Evolutionary conservation across 2,113 vertebrate species (phyloP).

Genomic region (Myotis davidii): DNA sequence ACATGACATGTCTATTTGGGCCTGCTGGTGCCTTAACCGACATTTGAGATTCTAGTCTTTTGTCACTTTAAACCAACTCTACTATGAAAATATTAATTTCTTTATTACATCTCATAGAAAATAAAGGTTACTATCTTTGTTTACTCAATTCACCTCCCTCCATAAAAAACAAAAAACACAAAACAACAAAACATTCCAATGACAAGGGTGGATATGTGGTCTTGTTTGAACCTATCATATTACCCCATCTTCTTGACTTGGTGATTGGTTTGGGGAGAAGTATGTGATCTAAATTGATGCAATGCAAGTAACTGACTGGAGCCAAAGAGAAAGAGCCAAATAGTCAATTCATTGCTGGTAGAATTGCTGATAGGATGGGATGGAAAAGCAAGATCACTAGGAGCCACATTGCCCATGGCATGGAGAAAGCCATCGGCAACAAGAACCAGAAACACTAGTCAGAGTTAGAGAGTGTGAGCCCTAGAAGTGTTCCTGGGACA

Average conservation of each 20-base stretch:
- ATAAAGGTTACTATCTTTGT: not conserved
- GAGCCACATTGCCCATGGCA: not conserved
- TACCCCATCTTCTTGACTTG: not conserved
- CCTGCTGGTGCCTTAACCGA: not conserved
- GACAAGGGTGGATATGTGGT: not conserved
- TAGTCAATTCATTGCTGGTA: not conserved
- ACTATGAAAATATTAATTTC: slow-evolving; percentile 14
- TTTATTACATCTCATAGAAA: not conserved
- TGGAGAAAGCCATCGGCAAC: not conserved
- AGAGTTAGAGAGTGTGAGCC: not conserved
- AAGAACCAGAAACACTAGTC: not conserved
- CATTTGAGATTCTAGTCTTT: slow-evolving; percentile 5
- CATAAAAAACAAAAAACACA: not conserved
- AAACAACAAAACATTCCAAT: not conserved
- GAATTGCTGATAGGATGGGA: not conserved
- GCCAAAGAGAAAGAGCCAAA: not conserved
- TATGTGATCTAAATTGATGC: not conserved
- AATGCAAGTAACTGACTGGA: not conserved
- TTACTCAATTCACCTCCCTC: not conserved
- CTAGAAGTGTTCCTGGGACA: not conserved
- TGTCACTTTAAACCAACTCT: not conserved
- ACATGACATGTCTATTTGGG: not conserved
- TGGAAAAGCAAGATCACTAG: not conserved
- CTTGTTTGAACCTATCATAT: not conserved
- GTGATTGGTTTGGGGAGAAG: not conserved